These are phyloP conservation scores for Scaptodrosophila lebanonensis DNA, from an alignment of 1,140 invertebrate species.

Conservation along the genomic window DNA sequence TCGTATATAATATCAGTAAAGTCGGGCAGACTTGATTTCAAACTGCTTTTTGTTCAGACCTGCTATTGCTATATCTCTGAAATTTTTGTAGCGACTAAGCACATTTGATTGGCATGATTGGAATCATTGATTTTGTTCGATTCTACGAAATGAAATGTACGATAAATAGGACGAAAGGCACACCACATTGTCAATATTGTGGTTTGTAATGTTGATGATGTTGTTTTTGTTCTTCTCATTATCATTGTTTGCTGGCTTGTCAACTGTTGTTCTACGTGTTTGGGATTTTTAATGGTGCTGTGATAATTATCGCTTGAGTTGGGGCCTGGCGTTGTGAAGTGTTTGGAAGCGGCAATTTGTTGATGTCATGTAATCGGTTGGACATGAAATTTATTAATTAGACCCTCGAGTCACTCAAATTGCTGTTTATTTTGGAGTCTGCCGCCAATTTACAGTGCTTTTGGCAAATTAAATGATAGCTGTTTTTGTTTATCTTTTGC, in stretches of 20 bases:
- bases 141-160: no score
- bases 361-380: slow-evolving; percentile 46
- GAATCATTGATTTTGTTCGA: no score
- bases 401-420: slow-evolving; percentile 37
- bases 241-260: slow-evolving; percentile 48
- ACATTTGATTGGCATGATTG: no score
- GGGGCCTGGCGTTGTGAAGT: not conserved
- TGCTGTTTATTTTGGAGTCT: slow-evolving; percentile 16
- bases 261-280: slow-evolving; percentile 57
- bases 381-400: slow-evolving; percentile 61
- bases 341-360: slow-evolving; percentile 33
- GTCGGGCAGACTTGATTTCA: no score
- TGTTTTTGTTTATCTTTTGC: slow-evolving; percentile 22
- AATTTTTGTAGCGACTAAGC: no score
- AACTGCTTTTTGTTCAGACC: no score
- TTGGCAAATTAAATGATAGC: slow-evolving; percentile 54
- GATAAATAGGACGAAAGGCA: no score
- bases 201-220: no score
- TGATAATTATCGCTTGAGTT: slow-evolving; percentile 55
- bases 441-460: slow-evolving; percentile 21
- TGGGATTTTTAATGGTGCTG: slow-evolving; percentile 46
- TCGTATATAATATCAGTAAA: no score
- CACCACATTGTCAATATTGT: no score
- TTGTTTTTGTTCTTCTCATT: not conserved
- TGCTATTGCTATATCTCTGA: no score